Evolutionary conservation across 2,113 vertebrate genomes (phyloP), one percentile per base, ranked within the genome.

Genomic region (Siphamia tubifer): DNA sequence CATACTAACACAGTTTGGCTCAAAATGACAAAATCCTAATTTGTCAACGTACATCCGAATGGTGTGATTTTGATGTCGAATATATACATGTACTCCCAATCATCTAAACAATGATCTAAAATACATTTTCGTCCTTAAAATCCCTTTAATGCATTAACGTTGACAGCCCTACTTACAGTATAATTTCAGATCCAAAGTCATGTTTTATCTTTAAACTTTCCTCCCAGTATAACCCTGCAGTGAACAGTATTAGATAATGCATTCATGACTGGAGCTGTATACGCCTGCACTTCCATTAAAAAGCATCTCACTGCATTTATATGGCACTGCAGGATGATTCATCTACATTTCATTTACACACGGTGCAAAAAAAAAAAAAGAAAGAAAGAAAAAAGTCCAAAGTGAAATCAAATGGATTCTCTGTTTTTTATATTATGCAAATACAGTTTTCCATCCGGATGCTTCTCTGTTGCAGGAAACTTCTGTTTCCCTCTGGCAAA

Each of bases 291-390:
- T 16, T 56, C 15, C 62, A 63, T 77, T 52, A 61, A 57, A 82
- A 79, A 6, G 6, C 45, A 76, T 58, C 64, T 68, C 79, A 51
- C 60, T 77, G 71, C 23, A 66, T 83, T 74, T 48, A 40, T 60
- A 57, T 68, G 47, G 16, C 40, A 39, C 47, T 42, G 17, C 21
- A 36, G 20, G 55, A 38, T 67, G 28, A 45, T 40, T 68, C 30
- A 62, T 65, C 21, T 25, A 25, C 61, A 20, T 64, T 74, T 79
- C 38, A 77, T 82, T 84, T 64, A 51, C 61, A 53, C 68, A 30
- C 58, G 10, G 53, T 39, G 35, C 36, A 34, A 27, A 27, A 28
- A 24, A 68, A 65, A 34, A 5, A n/a, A 32, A n/a, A n/a, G n/a
- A 27, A 27, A 28, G 20, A 68, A 65, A 34, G 4, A n/a, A 32